Conservation (phyloP, 2,888 invertebrate species). For the Ferdinandea cuprea region DNA sequence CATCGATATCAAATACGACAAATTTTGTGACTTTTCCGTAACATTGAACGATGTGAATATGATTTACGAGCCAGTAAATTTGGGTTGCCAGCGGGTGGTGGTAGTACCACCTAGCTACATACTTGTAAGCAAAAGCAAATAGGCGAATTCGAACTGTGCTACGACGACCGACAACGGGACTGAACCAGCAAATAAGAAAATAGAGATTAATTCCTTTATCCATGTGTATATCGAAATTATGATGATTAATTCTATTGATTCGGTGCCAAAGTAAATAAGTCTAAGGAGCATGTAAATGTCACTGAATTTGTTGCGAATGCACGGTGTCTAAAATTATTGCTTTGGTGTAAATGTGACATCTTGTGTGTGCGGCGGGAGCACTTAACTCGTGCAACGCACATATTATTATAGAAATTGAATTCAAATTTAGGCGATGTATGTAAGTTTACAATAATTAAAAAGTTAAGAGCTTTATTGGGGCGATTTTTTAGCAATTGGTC, state of each 20-base stretch:
- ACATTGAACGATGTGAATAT: slow-evolving; percentile 65
- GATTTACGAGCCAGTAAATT: slow-evolving; percentile 67
- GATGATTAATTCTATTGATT: slow-evolving; percentile 68
- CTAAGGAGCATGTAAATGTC: slow-evolving; percentile 64
- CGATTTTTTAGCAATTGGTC: too few species aligned
- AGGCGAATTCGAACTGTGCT: slow-evolving; percentile 23
- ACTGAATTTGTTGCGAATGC: slow-evolving; percentile 53
- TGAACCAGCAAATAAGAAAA: slow-evolving; percentile 13
- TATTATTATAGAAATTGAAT: too few species aligned
- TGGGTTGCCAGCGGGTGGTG: slow-evolving; percentile 46
- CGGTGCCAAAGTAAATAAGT: slow-evolving; percentile 69
- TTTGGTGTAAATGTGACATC: slow-evolving; percentile 43
- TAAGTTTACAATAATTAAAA: too few species aligned
- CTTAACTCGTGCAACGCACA: too few species aligned
- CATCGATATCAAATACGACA: slow-evolving; percentile 72
- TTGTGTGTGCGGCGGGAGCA: slow-evolving; percentile 7
- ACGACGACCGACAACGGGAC: not conserved
- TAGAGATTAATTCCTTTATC: slow-evolving; percentile 30
- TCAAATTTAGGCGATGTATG: too few species aligned
- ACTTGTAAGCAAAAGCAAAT: slow-evolving; percentile 46
- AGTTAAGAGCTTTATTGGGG: too few species aligned
- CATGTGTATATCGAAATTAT: slow-evolving; percentile 46
- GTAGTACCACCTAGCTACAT: too few species aligned
- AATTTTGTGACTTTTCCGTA: slow-evolving; percentile 67
- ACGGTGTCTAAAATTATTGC: slow-evolving; percentile 29